Evolutionary conservation across 1,140 invertebrate species (phyloP), one percentile per base, ranked within the genome.

Genomic region (Drosophila parvula): DNA sequence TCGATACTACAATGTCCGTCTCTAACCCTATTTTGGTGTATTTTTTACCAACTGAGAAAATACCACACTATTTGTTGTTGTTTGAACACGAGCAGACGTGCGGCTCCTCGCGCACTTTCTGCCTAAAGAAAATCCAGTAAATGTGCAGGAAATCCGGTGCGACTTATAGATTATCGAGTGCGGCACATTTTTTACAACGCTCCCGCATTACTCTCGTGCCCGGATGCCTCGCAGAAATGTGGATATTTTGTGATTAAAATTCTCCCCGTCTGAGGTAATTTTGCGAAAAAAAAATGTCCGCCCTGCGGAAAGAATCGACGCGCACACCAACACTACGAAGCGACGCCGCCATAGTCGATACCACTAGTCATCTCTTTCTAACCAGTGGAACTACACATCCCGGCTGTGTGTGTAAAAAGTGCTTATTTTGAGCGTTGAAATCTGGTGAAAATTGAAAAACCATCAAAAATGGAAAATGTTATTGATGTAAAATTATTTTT

Each of bases 221-320:
- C 71, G 81, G 90, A 91, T 91, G 90, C 47, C 70, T 60, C 58
- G 48, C 44, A 69, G 63, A 78, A 68, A 81, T 83, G 81, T 76
- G 73, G 90, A 88, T 84, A 90, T 90, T 81, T 91, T 80, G 90
- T 91, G 90, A 91, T 91, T 91, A 89, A 90, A 91, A 91, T 81
- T 81, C 67, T 75, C 68, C 79, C 74, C 75, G 84, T 91, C 90
- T 91, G 90, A 91, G 90, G 90, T 91, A 63, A 75, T 74, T 78
- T 57, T 77, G 64, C 53, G 62, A 53, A 55, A 58, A 90, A 73
- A 80, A 81, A 79, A 68, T 78, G 65, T 79, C 74, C 27, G 74
- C 60, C 65, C 61, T 55, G 78, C 69, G 36, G 41, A 83, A 74
- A 78, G 67, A 76, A 79, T 58, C 44, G 70, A 90, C 77, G 78